Evolutionary conservation across 2,888 invertebrate genomes (phyloP), one percentile per base, ranked within the genome.

Genomic region (Podotricha telesiphe): DNA sequence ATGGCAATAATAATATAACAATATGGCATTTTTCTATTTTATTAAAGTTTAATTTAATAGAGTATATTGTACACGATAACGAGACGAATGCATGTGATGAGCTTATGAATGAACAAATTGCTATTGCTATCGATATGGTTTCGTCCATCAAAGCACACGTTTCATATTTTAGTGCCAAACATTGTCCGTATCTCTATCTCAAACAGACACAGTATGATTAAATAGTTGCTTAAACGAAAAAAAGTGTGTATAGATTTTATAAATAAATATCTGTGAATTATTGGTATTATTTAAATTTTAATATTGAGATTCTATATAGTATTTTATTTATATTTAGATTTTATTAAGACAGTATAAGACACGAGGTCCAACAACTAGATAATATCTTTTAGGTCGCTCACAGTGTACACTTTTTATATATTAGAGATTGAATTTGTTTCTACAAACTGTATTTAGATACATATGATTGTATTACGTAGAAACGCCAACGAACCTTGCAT

Each of bases 41-140:
- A n/a, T n/a, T 20, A 5, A 37, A 10, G 1, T 37, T 37, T 37
- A 1, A 37, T 37, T 37, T 8, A 7, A 37, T 6, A 37, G 5
- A 37, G 37, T 37, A 37, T 10, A 37, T 8, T 37, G 10, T 37
- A 37, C 22, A 50, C 2, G 22, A 20, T 37, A 19, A 17, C 37
- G n/a, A 6, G 4, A 13, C 8, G 4, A 13, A 6, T 2, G 37
- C n/a, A 56, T 56, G 7, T 19, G 37, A 56, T 56, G 56, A 15
- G 13, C 56, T 37, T 56, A 56, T 56, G 56, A 56, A 56, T 40
- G 56, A 20, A 19, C 56, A 56, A n/a, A n/a, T n/a, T n/a, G n/a
- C n/a, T n/a, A 56, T 40, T 40, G 40, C 20, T 20, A 17, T 17
- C 55, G 17, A 56, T 56, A 13, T 19, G 40, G 40, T 20, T 17